phyloP scores from a whole-genome alignment of 1,140 invertebrate genomes.

The Ceratina australensis region DNA sequence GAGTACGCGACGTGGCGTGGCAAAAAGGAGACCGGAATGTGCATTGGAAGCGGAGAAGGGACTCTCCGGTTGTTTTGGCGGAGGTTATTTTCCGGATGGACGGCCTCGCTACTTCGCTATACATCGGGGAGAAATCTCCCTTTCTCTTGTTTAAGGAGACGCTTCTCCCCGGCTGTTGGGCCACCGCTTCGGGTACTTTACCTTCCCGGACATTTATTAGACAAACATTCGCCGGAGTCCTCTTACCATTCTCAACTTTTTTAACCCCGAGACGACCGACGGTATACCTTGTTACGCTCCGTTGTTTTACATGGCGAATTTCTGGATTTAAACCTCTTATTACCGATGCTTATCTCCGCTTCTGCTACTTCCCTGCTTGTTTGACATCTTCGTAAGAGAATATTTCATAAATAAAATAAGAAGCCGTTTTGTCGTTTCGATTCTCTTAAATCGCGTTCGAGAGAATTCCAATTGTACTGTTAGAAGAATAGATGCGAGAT shows the following conservation, averaged over 20 bases:
- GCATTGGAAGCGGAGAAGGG: slow-evolving; percentile 40
- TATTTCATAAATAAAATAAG: background rate
- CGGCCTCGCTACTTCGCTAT: slow-evolving; percentile 64
- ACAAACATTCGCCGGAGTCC: slow-evolving; percentile 57
- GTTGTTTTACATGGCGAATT: background rate
- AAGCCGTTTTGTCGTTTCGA: too few relatives aligned
- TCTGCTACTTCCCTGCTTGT: too few relatives aligned
- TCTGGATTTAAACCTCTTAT: background rate
- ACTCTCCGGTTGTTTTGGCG: slow-evolving; percentile 67
- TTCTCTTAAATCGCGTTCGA: too few relatives aligned
- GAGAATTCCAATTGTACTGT: too few relatives aligned
- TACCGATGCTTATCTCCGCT: background rate
- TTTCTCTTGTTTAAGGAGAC: slow-evolving; percentile 48
- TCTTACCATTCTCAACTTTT: background rate
- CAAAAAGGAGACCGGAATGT: slow-evolving; percentile 55
- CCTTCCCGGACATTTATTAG: slow-evolving; percentile 66
- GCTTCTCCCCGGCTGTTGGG: background rate
- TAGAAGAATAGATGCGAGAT: too few relatives aligned
- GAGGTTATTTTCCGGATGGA: slow-evolving; percentile 77
- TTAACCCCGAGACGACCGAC: background rate
- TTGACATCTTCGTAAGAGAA: background rate
- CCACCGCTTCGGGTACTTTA: slow-evolving; percentile 26
- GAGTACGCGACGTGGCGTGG: slow-evolving; percentile 43
- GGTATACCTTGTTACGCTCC: background rate
- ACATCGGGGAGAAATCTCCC: slow-evolving; percentile 54